Conservation (phyloP, 1,140 invertebrate genomes). For the Trachymyrmex septentrionalis region DNA sequence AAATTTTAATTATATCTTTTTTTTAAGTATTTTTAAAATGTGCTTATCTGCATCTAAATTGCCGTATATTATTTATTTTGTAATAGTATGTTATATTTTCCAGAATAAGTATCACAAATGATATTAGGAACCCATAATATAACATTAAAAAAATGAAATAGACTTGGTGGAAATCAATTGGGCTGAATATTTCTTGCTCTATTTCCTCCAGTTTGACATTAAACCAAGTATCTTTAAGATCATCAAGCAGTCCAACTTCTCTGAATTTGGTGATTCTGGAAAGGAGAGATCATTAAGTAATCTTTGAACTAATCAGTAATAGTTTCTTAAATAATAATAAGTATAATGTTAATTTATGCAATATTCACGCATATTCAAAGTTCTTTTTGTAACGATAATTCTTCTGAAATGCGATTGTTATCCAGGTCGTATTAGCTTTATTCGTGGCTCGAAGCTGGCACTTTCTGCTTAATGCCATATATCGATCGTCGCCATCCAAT, state of each 20-base stretch:
- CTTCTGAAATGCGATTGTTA: slow-evolving; percentile 61
- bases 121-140: slow-evolving; percentile 36
- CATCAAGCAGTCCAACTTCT: slow-evolving; percentile 70
- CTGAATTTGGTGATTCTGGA: slow-evolving; percentile 69
- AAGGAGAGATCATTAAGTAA: not conserved
- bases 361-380: slow-evolving; percentile 70
- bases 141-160: slow-evolving; percentile 67
- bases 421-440: slow-evolving; percentile 63
- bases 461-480: slow-evolving; percentile 4
- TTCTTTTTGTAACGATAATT: slow-evolving; percentile 66
- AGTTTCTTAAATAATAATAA: not conserved
- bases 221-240: slow-evolving; percentile 67
- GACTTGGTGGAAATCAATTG: slow-evolving; percentile 72
- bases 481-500: slow-evolving; percentile 65
- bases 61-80: not conserved
- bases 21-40: slow-evolving; percentile 1
- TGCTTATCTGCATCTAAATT: not conserved
- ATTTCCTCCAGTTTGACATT: slow-evolving; percentile 7
- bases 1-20: too few relatives aligned
- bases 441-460: slow-evolving; percentile 50
- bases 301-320: not conserved
- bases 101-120: slow-evolving; percentile 60
- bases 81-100: slow-evolving; percentile 60
- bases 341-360: not conserved
- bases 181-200: slow-evolving; percentile 19